These are phyloP conservation scores for Labroides dimidiatus DNA, from an alignment of 2,797 vertebrate species.

Conservation along the genomic window DNA sequence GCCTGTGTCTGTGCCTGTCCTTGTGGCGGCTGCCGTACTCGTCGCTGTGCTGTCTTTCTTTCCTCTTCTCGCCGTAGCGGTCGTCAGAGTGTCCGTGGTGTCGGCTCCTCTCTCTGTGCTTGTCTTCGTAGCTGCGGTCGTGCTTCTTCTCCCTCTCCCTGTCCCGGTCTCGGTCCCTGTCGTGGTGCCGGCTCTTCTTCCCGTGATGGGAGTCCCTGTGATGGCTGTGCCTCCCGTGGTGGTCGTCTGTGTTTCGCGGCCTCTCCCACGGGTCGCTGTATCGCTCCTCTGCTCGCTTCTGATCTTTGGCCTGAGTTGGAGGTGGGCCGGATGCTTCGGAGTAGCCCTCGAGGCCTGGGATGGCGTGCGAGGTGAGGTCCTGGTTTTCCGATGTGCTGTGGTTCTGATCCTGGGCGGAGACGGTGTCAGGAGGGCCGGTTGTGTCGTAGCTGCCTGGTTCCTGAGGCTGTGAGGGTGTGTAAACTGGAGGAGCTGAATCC, in stretches of 20 bases:
- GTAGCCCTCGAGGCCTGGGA: constrained; percentile 77
- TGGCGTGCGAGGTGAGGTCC: constrained; percentile 54
- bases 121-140: constrained; percentile 64
- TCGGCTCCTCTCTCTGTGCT: constrained; percentile 85
- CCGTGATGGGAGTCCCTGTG: constrained; percentile 88
- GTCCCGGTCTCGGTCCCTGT: constrained; percentile 72
- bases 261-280: constrained; percentile 92
- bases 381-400: constrained; percentile 84
- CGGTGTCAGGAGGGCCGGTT: constrained; percentile 58
- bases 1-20: constrained; percentile 87
- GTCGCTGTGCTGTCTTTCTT: constrained; percentile 87
- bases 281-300: constrained; percentile 86
- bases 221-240: constrained; percentile 86
- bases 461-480: constrained; percentile 85
- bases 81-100: constrained; percentile 83
- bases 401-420: constrained; percentile 75
- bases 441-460: constrained; percentile 86
- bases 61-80: constrained; percentile 87
- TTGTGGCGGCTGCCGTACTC: constrained; percentile 83
- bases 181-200: constrained; percentile 89
- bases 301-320: constrained; percentile 84
- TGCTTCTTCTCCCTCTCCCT: constrained; percentile 81
- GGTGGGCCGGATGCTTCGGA: constrained; percentile 76
- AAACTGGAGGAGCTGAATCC: constrained; percentile 79
- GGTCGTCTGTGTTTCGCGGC: constrained; percentile 84